A percentile compares a stretch with the other conserved stretches of the same genome.
Evolutionary conservation across 1,140 invertebrate genomes (phyloP).

Genomic region (Meloidogyne chitwoodi): DNA sequence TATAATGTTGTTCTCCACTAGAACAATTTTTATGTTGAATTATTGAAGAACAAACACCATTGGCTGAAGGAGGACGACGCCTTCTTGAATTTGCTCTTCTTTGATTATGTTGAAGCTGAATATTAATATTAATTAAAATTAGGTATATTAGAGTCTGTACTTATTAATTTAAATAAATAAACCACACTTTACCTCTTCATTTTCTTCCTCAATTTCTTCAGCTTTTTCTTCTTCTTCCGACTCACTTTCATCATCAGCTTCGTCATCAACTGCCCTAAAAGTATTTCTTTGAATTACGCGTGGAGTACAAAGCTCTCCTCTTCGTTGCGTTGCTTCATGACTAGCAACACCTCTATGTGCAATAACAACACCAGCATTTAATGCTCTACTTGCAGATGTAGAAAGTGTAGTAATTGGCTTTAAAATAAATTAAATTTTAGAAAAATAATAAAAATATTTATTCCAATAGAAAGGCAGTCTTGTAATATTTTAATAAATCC

Average conservation of each 20-base stretch:
- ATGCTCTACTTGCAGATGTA: neutral
- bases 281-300: slow-evolving; percentile 7
- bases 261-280: neutral
- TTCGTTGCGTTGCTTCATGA: neutral
- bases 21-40: neutral
- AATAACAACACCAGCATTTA: slow-evolving; percentile 1
- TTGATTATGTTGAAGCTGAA: neutral
- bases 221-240: neutral
- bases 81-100: neutral
- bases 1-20: neutral
- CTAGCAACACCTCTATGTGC: slow-evolving; percentile 5
- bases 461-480: neutral
- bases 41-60: neutral
- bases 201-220: neutral
- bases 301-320: slow-evolving; percentile 2
- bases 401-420: neutral
- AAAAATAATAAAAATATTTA: neutral
- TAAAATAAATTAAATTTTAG: neutral
- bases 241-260: slow-evolving; percentile 15
- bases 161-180: neutral
- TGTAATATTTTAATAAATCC: neutral
- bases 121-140: too few relatives aligned
- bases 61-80: neutral
- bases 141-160: too few relatives aligned
- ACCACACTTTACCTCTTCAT: neutral